These are phyloP conservation scores for Parazoanthus swiftii DNA, from an alignment of 92 coral and sea anemone genomes.

Conservation along the genomic window DNA sequence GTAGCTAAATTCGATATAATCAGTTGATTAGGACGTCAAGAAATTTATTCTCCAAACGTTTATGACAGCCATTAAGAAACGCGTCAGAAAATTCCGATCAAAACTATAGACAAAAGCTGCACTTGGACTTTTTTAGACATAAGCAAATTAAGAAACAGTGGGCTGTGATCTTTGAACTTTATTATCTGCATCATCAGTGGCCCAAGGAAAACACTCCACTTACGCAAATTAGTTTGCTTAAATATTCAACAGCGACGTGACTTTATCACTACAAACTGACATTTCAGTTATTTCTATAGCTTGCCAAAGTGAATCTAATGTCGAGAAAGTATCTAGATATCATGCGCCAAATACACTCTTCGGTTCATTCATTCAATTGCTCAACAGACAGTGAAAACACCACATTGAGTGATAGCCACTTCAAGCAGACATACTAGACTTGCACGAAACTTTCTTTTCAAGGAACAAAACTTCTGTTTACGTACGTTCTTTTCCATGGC, in stretches of 20 bases:
- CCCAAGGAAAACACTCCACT: not conserved
- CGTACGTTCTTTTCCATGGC: no score
- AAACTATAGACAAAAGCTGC: not conserved
- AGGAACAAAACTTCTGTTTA: not conserved
- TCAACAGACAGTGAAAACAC: slow-evolving; percentile 19
- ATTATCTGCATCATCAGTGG: not conserved
- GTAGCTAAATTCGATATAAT: not conserved
- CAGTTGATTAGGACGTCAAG: not conserved
- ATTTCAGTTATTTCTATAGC: not conserved
- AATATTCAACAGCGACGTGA: not conserved
- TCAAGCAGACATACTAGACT: not conserved
- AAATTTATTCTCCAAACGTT: not conserved
- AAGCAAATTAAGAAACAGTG: not conserved
- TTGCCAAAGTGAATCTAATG: not conserved
- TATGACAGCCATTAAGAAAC: not conserved
- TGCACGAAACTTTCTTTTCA: slow-evolving; percentile 11
- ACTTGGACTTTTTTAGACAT: not conserved
- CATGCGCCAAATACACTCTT: not conserved
- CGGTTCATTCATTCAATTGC: slow-evolving; percentile 11
- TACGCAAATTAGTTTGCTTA: not conserved
- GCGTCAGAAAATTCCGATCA: not conserved
- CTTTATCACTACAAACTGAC: not conserved
- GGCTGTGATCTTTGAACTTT: not conserved
- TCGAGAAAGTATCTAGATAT: not conserved
- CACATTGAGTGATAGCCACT: not conserved